phyloP scores from a whole-genome alignment of 2,888 invertebrate species.

The Drosophila paracracens region DNA sequence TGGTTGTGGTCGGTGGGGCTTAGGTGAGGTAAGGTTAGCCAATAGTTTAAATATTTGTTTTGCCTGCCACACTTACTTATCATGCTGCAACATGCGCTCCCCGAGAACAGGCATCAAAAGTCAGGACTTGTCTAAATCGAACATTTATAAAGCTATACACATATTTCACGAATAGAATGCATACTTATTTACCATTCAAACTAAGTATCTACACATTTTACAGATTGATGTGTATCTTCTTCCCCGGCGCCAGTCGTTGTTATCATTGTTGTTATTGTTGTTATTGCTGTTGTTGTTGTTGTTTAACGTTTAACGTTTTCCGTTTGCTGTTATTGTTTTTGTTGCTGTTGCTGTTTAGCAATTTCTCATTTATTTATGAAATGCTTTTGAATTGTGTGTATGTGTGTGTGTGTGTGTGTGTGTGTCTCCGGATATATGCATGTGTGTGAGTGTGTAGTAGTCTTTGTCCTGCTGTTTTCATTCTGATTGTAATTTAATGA shows the following conservation, averaged over 20 bases:
- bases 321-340: conserved; percentile 4
- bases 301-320: neutral
- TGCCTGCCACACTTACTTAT: conserved; percentile 5
- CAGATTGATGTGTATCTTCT: neutral
- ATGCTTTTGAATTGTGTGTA: conserved; percentile 21
- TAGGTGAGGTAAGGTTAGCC: neutral
- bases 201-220: neutral
- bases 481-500: conserved; percentile 72
- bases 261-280: conserved; percentile 8
- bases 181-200: conserved; percentile 7
- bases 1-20: neutral
- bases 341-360: conserved; percentile 17
- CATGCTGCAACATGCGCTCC: conserved; percentile 16
- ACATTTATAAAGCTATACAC: neutral
- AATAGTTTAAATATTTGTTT: conserved; percentile 2
- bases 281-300: neutral
- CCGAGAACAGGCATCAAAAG: neutral
- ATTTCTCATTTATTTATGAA: conserved; percentile 40
- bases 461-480: conserved; percentile 16
- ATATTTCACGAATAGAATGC: neutral
- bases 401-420: conserved; percentile 9
- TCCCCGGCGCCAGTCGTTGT: neutral
- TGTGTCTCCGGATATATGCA: neutral
- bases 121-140: neutral
- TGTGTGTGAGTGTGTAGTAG: neutral